phyloP scores from a whole-genome alignment of 2,113 vertebrate genomes.

The Microtus richardsoni region DNA sequence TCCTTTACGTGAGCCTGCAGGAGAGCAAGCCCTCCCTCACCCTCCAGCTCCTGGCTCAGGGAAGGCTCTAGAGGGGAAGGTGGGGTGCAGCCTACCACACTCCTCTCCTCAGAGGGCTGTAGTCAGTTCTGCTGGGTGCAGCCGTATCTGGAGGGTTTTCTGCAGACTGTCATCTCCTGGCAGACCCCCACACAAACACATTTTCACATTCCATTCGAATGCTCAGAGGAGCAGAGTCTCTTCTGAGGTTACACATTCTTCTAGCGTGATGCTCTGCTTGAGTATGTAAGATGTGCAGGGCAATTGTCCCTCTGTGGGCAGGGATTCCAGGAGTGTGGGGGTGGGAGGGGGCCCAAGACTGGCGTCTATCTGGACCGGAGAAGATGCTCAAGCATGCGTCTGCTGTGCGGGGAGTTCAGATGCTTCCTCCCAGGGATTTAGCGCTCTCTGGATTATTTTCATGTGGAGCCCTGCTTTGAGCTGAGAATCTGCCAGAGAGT shows the following conservation, averaged over 20 bases:
- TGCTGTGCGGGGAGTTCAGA: background rate
- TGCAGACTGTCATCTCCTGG: background rate
- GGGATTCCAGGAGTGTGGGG: background rate
- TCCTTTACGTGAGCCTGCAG: background rate
- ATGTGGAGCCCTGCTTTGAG: background rate
- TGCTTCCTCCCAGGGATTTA: background rate
- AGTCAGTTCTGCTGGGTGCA: background rate
- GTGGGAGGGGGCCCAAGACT: background rate
- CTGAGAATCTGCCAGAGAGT: background rate
- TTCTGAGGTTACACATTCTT: slow-evolving; percentile 69
- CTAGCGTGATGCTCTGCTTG: slow-evolving; percentile 25
- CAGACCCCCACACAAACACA: background rate
- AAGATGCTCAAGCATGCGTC: background rate
- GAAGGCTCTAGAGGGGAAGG: background rate
- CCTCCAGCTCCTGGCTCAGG: background rate
- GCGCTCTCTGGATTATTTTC: background rate
- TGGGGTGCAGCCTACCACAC: background rate
- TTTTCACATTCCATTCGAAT: slow-evolving; percentile 5
- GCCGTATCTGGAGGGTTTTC: background rate
- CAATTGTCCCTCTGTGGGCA: background rate
- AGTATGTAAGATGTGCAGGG: background rate
- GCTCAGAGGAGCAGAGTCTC: slow-evolving; percentile 52
- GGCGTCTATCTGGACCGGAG: rapidly evolving
- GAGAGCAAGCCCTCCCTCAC: background rate
- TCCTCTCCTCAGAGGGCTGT: background rate